A percentile compares a stretch with the other conserved stretches of the same genome.
Conservation (phyloP, 1,140 invertebrate genomes). For the Episyrphus balteatus region DNA sequence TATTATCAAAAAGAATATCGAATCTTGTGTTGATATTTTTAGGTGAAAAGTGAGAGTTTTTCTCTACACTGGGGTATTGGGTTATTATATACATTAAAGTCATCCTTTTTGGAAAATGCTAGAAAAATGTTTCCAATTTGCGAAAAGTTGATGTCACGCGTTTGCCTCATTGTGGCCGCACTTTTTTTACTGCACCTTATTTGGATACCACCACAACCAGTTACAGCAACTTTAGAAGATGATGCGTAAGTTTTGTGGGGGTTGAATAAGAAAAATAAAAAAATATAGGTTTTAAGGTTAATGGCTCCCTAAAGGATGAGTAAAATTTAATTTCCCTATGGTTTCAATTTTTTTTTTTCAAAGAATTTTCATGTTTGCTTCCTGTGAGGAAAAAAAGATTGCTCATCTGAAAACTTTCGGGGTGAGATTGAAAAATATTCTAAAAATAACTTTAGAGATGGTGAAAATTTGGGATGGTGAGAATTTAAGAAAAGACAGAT, state of each 20-base stretch:
- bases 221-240: slow-evolving; percentile 29
- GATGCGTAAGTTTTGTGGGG: slow-evolving; percentile 27
- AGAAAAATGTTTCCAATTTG: slow-evolving; percentile 35
- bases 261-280: neutral
- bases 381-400: slow-evolving; percentile 5
- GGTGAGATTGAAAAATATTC: no score
- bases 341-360: slow-evolving; percentile 14
- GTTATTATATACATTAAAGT: no score
- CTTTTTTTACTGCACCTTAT: slow-evolving; percentile 28
- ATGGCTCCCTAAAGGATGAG: slow-evolving; percentile 8
- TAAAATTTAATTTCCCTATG: slow-evolving; percentile 31
- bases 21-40: no score
- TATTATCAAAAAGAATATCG: no score
- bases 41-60: no score
- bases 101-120: slow-evolving; percentile 24
- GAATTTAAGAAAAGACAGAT: no score
- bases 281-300: neutral
- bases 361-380: neutral
- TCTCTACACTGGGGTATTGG: no score
- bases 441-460: no score
- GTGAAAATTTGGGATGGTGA: no score
- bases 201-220: slow-evolving; percentile 25
- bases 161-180: slow-evolving; percentile 36
- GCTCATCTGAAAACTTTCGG: neutral
- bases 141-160: slow-evolving; percentile 37